Base-by-base conservation (phyloP, 2,888 invertebrate species). In the Latheticus oryzae region DNA sequence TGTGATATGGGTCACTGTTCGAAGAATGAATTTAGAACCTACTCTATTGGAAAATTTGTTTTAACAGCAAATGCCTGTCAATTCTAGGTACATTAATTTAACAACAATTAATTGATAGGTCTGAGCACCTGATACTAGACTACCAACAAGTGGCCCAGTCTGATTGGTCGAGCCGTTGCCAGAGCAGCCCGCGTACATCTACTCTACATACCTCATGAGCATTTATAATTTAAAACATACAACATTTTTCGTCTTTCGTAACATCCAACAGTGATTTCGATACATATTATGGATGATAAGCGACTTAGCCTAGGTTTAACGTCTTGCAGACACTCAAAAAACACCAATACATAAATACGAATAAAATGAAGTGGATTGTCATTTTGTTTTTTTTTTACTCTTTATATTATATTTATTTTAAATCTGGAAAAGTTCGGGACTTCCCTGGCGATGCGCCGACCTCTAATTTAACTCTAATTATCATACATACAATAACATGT, bases 401-500 rank as follows among this genome's bases (percentile, higher is more conserved):
- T n/a, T n/a, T n/a, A n/a, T n/a, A n/a, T n/a, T n/a, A n/a, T n/a
- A n/a, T n/a, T n/a, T n/a, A n/a, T n/a, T n/a, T n/a, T n/a, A n/a
- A n/a, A n/a, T n/a, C n/a, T 68, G 73, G 73, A 75, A 75, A 68
- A 69, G 61, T 60, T 63, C 61, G 70, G 60, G 64, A 62, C 60
- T 65, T 60, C 63, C 60, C 65, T 64, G 64, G 66, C 63, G 58
- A 61, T 38, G 58, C 64, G 58, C 52, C 62, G 64, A 65, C 64
- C 55, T 55, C 61, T 60, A 48, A 30, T 66, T 65, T 65, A 63
- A 30, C 58, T 65, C 69, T 69, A 69, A 64, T n/a, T 72, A 68
- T 72, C 67, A 75, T 72, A 72, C 70, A 73, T 75, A 76, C 75
- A 77, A 62, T 76, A 77, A 78, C 78, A 78, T 78, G 76, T 78